Percentiles rank a stretch among this genome's conserved stretches.
These are phyloP conservation scores for Parthenolecanium corni DNA, from an alignment of 2,888 invertebrate species.

Conservation along the genomic window DNA sequence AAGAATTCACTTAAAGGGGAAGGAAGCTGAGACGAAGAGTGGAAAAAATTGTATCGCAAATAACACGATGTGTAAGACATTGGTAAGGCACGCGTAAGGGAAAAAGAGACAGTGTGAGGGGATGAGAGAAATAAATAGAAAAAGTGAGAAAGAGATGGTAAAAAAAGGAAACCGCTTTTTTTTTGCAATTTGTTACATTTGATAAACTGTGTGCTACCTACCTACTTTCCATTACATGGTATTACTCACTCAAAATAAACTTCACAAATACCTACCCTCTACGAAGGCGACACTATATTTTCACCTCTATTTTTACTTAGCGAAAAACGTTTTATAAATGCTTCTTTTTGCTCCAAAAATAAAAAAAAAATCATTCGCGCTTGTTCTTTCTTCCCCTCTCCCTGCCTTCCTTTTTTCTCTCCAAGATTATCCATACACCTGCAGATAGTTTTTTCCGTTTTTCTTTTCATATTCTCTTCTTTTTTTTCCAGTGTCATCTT, in stretches of 20 bases:
- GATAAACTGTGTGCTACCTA: conserved; percentile 7
- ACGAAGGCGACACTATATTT: neutral
- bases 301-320: conserved; percentile 7
- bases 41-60: neutral
- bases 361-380: neutral
- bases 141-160: neutral
- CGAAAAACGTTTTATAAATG: conserved; percentile 7
- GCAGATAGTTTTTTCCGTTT: neutral
- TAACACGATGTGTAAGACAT: neutral
- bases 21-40: neutral
- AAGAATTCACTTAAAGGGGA: neutral
- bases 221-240: conserved; percentile 6
- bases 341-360: neutral
- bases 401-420: neutral
- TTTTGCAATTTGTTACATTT: conserved; percentile 7
- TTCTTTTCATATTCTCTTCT: too few species aligned
- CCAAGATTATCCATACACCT: neutral
- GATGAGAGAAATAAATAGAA: neutral
- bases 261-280: neutral
- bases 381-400: neutral
- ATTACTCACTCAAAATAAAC: neutral
- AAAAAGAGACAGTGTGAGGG: neutral
- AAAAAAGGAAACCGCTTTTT: neutral
- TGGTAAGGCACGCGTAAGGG: neutral
- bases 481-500: too few species aligned